phyloP scores from a whole-genome alignment of 2,888 invertebrate genomes.

The Amiota communis region DNA sequence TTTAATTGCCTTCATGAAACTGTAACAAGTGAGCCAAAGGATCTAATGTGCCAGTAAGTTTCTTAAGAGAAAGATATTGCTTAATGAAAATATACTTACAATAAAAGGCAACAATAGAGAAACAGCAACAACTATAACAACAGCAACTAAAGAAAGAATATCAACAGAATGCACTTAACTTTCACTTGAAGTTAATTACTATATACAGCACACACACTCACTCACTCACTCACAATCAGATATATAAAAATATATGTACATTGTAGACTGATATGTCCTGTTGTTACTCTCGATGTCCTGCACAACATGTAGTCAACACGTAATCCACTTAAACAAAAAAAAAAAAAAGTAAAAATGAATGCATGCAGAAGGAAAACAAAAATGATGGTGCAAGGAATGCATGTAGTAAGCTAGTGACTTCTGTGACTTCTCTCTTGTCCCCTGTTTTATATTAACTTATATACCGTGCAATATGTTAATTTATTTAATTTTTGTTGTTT shows the following conservation, averaged over 20 bases:
- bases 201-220: neutral
- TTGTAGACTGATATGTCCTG: neutral
- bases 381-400: conserved; percentile 13
- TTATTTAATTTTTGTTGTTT: conserved; percentile 34
- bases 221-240: too few relatives aligned
- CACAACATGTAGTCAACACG: conserved; percentile 9
- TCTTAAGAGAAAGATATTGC: too few relatives aligned
- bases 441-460: conserved; percentile 43
- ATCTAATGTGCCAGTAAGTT: too few relatives aligned
- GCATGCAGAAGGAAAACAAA: neutral
- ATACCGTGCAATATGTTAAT: conserved; percentile 24
- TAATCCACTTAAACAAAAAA: conserved; percentile 12
- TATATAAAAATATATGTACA: too few relatives aligned
- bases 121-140: neutral
- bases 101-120: neutral
- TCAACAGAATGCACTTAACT: conserved; percentile 14
- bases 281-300: neutral
- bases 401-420: neutral
- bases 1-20: conserved; percentile 27
- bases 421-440: too few relatives aligned
- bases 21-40: neutral
- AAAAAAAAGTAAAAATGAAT: neutral
- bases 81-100: too few relatives aligned
- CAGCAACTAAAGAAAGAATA: neutral
- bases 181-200: conserved; percentile 39